Evolutionary conservation across 2,888 invertebrate genomes (phyloP).

Genomic region (Meteorus cinctellus): DNA sequence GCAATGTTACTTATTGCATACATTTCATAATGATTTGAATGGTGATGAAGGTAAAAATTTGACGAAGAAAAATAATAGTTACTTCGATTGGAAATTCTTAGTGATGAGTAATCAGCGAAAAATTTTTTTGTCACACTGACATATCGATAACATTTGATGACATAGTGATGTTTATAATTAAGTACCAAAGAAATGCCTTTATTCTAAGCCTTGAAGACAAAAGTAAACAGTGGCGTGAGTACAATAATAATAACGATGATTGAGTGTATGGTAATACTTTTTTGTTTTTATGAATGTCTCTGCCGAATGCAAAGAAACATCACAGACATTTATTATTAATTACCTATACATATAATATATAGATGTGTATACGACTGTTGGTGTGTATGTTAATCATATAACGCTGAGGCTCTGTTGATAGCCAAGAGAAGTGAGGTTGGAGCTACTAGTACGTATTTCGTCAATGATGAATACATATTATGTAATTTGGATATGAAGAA

Average conservation of each 20-base stretch:
- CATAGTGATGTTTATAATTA: neutral
- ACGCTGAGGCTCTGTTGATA: conserved; percentile 3
- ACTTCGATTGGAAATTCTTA: neutral
- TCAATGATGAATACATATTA: conserved; percentile 14
- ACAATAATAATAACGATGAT: neutral
- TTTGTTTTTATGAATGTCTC: neutral
- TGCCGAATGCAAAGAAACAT: neutral
- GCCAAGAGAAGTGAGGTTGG: neutral
- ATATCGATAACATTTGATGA: neutral
- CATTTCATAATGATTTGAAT: neutral
- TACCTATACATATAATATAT: neutral
- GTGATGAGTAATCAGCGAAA: neutral
- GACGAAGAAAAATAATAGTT: neutral
- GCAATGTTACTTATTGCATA: neutral
- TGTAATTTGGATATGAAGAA: conserved; percentile 54
- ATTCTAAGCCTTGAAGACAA: neutral
- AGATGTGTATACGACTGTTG: neutral
- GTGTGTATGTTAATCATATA: neutral
- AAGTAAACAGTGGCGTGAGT: neutral
- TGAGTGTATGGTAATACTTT: neutral
- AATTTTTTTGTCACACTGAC: neutral
- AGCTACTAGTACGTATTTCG: conserved; percentile 8
- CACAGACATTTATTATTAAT: neutral
- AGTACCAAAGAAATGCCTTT: conserved; percentile 1
- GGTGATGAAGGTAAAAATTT: neutral